Conservation (phyloP, 2,113 vertebrate species). For the Condylura cristata region DNA sequence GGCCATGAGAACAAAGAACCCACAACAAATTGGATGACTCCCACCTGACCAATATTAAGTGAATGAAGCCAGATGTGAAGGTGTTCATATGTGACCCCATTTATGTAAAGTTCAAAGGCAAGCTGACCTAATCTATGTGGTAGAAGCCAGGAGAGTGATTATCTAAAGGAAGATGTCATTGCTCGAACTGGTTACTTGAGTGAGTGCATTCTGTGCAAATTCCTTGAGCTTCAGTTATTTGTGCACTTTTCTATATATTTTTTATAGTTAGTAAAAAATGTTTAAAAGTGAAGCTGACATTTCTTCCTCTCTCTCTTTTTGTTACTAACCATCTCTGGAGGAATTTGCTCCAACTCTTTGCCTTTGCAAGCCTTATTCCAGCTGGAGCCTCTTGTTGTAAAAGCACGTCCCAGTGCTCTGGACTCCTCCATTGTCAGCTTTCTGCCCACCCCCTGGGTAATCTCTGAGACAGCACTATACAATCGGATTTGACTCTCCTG, state of each 20-base stretch:
- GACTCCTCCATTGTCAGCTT: conserved; percentile 50
- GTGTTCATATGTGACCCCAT: neutral
- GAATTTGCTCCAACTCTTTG: neutral
- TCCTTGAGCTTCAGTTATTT: neutral
- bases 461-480: conserved; percentile 53
- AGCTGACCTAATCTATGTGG: neutral
- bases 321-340: neutral
- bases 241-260: neutral
- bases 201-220: neutral
- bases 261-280: neutral
- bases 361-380: neutral
- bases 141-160: neutral
- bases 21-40: neutral
- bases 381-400: neutral
- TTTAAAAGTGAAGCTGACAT: neutral
- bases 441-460: conserved; percentile 47
- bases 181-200: neutral
- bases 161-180: neutral
- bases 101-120: neutral
- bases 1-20: neutral
- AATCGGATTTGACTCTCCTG: conserved; percentile 66
- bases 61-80: neutral
- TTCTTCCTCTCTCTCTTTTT: neutral
- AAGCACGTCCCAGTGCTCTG: neutral
- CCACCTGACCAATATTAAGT: neutral